phyloP scores from a whole-genome alignment of 2,888 invertebrate genomes.

The Molorchus minor region DNA sequence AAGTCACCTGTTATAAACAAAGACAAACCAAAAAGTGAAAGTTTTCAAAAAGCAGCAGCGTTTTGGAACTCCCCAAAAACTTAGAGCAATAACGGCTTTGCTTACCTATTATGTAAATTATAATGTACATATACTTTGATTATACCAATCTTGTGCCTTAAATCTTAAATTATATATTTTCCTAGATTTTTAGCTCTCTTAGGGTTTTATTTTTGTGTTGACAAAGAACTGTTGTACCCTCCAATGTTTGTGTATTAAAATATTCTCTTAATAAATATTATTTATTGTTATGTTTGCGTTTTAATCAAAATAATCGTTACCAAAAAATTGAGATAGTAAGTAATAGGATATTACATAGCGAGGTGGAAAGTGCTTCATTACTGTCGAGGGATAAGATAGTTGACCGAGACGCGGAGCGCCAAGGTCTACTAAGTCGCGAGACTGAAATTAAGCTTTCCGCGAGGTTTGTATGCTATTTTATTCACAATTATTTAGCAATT shows the following conservation, averaged over 20 bases:
- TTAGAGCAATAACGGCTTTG: slow-evolving; percentile 33
- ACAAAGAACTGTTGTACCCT: slow-evolving; percentile 44
- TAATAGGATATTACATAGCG: too few relatives aligned
- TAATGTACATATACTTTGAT: slow-evolving; percentile 33
- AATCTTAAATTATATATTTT: slow-evolving; percentile 31
- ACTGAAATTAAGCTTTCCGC: too few relatives aligned
- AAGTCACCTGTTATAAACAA: slow-evolving; percentile 41
- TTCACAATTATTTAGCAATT: too few relatives aligned
- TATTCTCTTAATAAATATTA: slow-evolving; percentile 35
- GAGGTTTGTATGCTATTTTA: too few relatives aligned
- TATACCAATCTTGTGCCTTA: slow-evolving; percentile 40
- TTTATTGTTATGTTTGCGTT: slow-evolving; percentile 24
- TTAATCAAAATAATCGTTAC: too few relatives aligned
- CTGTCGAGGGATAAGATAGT: too few relatives aligned
- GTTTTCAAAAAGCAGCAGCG: slow-evolving; percentile 60
- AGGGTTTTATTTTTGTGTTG: slow-evolving; percentile 45
- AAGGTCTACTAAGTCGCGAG: too few relatives aligned
- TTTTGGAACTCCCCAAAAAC: slow-evolving; percentile 60
- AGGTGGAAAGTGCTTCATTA: too few relatives aligned
- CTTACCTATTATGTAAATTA: slow-evolving; percentile 31
- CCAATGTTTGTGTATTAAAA: slow-evolving; percentile 36
- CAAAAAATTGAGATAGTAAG: too few relatives aligned
- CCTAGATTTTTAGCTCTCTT: slow-evolving; percentile 28
- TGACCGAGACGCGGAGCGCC: too few relatives aligned
- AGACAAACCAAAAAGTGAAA: slow-evolving; percentile 57